Evolutionary conservation across 2,888 invertebrate genomes (phyloP).

Genomic region (Netelia inedita): DNA sequence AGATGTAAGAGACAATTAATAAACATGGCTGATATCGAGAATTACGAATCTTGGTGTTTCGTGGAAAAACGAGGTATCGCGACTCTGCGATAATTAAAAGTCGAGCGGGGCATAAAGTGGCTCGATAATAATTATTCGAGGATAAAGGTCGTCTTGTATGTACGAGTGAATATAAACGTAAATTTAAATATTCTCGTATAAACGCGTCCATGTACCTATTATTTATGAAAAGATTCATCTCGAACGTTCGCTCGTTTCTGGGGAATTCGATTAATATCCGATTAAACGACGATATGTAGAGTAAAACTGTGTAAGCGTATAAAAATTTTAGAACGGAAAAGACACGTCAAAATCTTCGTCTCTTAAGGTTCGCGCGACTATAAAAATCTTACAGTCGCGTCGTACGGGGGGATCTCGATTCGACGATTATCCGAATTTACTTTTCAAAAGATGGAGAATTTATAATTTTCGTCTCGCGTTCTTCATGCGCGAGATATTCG

Average conservation of each 20-base stretch:
- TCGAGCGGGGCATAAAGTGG: constrained; percentile 23
- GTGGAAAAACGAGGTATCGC: background rate
- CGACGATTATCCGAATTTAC: no score
- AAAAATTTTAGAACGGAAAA: no score
- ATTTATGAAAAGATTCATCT: background rate
- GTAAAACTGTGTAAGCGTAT: no score
- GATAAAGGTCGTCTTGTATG: constrained; percentile 38
- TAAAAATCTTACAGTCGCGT: no score
- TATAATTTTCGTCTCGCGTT: background rate
- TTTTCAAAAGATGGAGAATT: background rate
- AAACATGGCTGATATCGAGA: background rate
- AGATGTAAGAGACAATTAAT: background rate
- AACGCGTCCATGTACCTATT: no score
- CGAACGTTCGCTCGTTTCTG: background rate
- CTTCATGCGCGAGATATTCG: background rate
- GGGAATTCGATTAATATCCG: background rate
- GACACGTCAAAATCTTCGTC: no score
- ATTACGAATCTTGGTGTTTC: no score
- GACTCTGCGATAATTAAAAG: constrained; percentile 6
- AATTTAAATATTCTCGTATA: background rate
- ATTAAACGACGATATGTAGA: no score
- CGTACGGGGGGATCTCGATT: no score
- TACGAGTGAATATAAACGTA: constrained; percentile 35
- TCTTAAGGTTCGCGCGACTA: no score
- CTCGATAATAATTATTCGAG: constrained; percentile 41